These are phyloP conservation scores for Antheraea yamamai DNA, from an alignment of 2,888 invertebrate species.

Conservation along the genomic window DNA sequence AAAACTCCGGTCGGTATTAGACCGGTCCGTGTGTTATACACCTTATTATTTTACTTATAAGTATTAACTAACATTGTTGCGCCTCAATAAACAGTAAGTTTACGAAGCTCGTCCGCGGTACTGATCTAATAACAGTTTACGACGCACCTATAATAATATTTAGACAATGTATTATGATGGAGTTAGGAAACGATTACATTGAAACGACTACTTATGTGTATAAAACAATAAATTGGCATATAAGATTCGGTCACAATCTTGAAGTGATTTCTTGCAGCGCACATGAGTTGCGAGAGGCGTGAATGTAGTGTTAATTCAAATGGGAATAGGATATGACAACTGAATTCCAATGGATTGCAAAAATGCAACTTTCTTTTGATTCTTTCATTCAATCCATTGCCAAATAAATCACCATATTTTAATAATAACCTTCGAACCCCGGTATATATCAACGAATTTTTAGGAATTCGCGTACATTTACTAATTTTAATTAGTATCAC, in stretches of 20 bases:
- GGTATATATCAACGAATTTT: too few species aligned
- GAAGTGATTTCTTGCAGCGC: not conserved
- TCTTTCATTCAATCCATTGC: too few species aligned
- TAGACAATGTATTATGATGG: not conserved
- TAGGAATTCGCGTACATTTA: too few species aligned
- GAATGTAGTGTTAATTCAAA: too few species aligned
- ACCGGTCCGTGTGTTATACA: not conserved
- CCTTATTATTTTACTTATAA: constrained; percentile 1
- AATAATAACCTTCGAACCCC: too few species aligned
- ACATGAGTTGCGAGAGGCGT: too few species aligned
- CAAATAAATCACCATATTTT: too few species aligned
- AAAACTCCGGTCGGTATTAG: not conserved
- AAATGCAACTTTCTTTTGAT: too few species aligned
- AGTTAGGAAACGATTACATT: not conserved
- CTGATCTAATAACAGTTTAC: constrained; percentile 5
- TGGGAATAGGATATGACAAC: too few species aligned
- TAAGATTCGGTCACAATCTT: not conserved
- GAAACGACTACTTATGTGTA: not conserved
- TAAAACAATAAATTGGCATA: not conserved
- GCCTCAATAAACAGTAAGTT: not conserved
- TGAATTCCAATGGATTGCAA: too few species aligned
- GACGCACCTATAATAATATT: not conserved
- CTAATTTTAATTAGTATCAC: too few species aligned
- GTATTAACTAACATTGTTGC: constrained; percentile 7
- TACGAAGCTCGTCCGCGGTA: constrained; percentile 3